Evolutionary conservation across 2,888 invertebrate genomes (phyloP).

Genomic region (Cynaeus angustus): DNA sequence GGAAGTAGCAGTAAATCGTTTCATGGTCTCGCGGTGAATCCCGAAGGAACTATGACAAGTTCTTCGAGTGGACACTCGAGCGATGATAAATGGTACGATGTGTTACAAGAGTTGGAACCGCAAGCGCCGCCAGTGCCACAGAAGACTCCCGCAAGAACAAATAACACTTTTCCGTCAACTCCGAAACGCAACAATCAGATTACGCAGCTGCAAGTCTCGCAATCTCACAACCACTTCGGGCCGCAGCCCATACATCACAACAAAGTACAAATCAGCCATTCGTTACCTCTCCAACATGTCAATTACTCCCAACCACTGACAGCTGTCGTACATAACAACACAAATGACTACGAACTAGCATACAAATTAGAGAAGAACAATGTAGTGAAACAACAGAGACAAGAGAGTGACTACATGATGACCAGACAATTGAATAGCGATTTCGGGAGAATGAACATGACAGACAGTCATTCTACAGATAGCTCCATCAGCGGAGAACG

Average conservation of each 20-base stretch:
- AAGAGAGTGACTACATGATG: conserved; percentile 72
- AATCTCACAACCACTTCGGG: conserved; percentile 67
- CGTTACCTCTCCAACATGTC: conserved; percentile 70
- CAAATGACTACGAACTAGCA: conserved; percentile 65
- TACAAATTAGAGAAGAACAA: conserved; percentile 67
- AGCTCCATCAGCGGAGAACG: conserved; percentile 73
- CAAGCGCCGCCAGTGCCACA: conserved; percentile 75
- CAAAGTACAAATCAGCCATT: conserved; percentile 70
- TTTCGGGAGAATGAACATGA: conserved; percentile 67
- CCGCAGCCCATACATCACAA: conserved; percentile 68
- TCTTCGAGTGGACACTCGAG: conserved; percentile 79
- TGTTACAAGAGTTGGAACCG: conserved; percentile 73
- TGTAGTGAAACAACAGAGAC: conserved; percentile 68
- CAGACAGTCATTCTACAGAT: conserved; percentile 73
- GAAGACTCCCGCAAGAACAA: conserved; percentile 56
- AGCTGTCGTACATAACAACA: conserved; percentile 66
- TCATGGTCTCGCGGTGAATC: conserved; percentile 66
- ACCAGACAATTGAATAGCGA: conserved; percentile 66
- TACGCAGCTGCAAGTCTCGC: conserved; percentile 62
- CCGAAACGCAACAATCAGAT: conserved; percentile 69
- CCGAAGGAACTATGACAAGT: conserved; percentile 76
- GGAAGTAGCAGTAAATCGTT: conserved; percentile 76
- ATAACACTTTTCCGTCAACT: conserved; percentile 69
- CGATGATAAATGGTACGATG: conserved; percentile 79
- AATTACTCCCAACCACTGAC: conserved; percentile 69